Base-by-base conservation (phyloP, 2,113 vertebrate genomes). In the Stegostoma tigrinum region DNA sequence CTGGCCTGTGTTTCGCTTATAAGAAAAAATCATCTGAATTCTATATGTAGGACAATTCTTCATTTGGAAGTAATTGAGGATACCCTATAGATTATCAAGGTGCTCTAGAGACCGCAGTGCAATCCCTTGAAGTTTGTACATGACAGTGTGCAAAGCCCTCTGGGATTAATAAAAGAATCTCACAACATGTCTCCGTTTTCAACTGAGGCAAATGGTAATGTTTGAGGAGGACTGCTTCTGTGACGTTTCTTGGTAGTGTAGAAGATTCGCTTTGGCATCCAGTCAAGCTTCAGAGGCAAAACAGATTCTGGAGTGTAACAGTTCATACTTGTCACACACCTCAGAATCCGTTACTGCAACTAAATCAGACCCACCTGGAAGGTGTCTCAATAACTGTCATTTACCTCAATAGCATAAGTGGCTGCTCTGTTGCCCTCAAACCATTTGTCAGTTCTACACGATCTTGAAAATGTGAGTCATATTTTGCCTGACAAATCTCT, bases 291-390 rank as follows among this genome's bases (percentile, higher is more conserved):
- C 66, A 66, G 34, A 93, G 34, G 34, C 34, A 38, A 66, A 93
- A 66, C 89, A 93, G 27, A 66, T 66, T 93, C 61, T 21, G 61
- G 89, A 93, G 34, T 66, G 89, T 23, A 38, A 66, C 61, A 93
- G 89, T 93, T 93, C 61, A 93, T 42, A 34, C 66, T 67, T 38
- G 15, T 19, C 89, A n/a, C 42, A 34, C 52, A 90, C 24, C 10
- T 87, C 30, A 21, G 52, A 42, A 34, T 93, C 89, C 34, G n/a
- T 10, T 38, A 19, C 89, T 21, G 30, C 61, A 66, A 66, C 38
- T 93, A 93, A 93, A 93, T 66, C 61, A 66, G 61, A 93, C 89
- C 89, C 61, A 93, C 89, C 89, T 93, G 89, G 89, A 93, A 23
- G 61, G 5, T 15, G 17, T 27, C 15, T 61, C 89, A 66, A 67